These are phyloP conservation scores for Scaeva pyrastri DNA, from an alignment of 2,888 invertebrate species.

Conservation along the genomic window DNA sequence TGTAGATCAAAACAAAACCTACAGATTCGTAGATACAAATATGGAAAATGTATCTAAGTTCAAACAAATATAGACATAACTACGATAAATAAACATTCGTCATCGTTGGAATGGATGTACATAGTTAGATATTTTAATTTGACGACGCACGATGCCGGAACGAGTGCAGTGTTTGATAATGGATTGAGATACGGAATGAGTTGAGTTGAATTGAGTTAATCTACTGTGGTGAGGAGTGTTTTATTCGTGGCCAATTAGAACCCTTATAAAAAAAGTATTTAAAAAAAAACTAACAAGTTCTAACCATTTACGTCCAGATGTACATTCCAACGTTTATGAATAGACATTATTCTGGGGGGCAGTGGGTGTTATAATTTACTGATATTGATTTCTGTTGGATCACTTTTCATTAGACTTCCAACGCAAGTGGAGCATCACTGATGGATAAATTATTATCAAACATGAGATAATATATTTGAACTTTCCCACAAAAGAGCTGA, in stretches of 20 bases:
- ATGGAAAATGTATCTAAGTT: too few relatives aligned
- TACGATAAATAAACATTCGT: slow-evolving; percentile 28
- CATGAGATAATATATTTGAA: slow-evolving; percentile 8
- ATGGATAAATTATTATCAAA: not conserved
- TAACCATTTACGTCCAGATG: not conserved
- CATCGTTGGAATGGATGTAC: not conserved
- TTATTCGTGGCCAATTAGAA: not conserved
- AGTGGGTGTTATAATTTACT: not conserved
- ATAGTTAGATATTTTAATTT: too few relatives aligned
- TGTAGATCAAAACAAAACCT: not conserved
- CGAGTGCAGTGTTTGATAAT: slow-evolving; percentile 32
- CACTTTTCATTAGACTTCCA: not conserved
- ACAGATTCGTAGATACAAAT: not conserved
- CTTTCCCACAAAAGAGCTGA: not conserved
- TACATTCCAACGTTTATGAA: not conserved
- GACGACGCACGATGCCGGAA: not conserved
- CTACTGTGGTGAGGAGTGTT: slow-evolving; percentile 24
- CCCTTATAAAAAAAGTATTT: not conserved
- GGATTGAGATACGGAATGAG: not conserved
- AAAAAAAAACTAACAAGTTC: not conserved
- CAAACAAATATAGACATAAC: not conserved
- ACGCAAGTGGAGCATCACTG: not conserved
- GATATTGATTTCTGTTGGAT: not conserved
- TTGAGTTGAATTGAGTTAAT: too few relatives aligned
- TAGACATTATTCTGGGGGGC: not conserved